phyloP scores from a whole-genome alignment of 2,113 vertebrate species.

The Pedionomus torquatus region DNA sequence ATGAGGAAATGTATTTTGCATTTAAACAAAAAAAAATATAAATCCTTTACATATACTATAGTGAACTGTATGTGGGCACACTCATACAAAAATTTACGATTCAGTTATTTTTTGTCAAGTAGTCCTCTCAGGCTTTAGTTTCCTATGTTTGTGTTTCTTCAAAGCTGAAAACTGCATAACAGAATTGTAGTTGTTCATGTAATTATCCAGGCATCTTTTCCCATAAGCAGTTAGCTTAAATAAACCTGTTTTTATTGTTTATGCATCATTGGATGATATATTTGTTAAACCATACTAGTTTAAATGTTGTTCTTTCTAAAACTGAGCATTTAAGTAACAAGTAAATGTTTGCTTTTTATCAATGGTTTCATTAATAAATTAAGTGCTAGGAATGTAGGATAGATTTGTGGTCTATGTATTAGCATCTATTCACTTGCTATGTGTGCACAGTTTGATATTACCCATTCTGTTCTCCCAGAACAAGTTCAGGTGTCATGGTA shows the following conservation, averaged over 20 bases:
- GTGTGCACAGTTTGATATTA: background rate
- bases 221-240: background rate
- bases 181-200: background rate
- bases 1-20: background rate
- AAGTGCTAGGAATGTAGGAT: background rate
- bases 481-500: background rate
- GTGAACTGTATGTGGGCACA: background rate
- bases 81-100: background rate
- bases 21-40: background rate
- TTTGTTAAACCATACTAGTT: background rate
- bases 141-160: background rate
- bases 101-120: background rate
- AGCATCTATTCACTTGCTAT: background rate
- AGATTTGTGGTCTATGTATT: background rate
- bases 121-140: background rate
- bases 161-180: background rate
- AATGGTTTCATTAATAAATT: background rate
- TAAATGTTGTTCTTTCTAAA: background rate
- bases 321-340: background rate
- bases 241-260: background rate
- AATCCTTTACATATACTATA: background rate
- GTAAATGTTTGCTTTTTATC: background rate
- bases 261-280: background rate
- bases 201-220: background rate
- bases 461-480: background rate